phyloP scores from a whole-genome alignment of 2,797 vertebrate genomes.

The Pelochelys cantorii region DNA sequence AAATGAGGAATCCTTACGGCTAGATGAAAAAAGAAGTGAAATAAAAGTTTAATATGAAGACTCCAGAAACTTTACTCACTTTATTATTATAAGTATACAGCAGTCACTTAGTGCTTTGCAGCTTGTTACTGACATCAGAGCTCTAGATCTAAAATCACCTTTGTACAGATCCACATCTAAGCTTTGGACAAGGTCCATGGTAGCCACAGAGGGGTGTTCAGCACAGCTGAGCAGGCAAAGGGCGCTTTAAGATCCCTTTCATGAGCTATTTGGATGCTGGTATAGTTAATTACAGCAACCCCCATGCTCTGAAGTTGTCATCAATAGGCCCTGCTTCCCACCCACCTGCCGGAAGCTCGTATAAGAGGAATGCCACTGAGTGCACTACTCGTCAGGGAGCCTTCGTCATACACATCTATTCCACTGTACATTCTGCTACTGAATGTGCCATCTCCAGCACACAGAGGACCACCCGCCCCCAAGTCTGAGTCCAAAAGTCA shows the following conservation, averaged over 20 bases:
- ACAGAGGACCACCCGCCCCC: neutral
- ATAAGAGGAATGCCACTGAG: neutral
- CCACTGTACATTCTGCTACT: neutral
- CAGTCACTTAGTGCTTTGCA: too few relatives aligned
- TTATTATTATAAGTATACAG: fast-evolving
- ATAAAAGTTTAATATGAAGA: neutral
- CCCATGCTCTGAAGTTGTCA: neutral
- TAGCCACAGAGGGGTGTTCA: neutral
- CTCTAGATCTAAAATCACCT: neutral
- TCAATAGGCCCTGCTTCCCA: neutral
- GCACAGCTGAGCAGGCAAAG: neutral
- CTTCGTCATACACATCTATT: too few relatives aligned
- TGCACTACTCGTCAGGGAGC: neutral
- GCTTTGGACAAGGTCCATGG: neutral
- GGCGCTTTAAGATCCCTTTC: neutral
- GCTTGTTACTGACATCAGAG: neutral
- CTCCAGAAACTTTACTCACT: neutral
- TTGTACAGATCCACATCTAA: neutral
- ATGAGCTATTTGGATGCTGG: neutral
- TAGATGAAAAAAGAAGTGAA: neutral
- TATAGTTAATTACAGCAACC: neutral
- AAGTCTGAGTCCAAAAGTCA: neutral
- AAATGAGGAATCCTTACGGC: neutral
- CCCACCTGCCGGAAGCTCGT: neutral
- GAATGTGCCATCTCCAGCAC: neutral